A percentile compares a stretch with the other conserved stretches of the same genome.
Evolutionary conservation across 1,140 invertebrate genomes (phyloP).

Genomic region (Pachyrhynchus sulphureomaculatus): DNA sequence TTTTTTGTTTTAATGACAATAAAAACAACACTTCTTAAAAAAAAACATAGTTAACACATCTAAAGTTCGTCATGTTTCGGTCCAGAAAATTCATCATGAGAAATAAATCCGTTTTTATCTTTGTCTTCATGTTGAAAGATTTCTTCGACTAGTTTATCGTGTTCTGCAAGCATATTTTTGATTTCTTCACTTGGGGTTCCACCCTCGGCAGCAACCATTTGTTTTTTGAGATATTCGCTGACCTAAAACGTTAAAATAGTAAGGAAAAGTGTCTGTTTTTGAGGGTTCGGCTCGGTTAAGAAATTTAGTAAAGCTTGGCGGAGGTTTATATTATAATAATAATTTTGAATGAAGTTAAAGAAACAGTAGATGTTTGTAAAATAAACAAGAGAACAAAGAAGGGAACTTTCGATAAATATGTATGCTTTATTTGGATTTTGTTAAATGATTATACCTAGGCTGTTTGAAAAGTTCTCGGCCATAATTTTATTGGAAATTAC

Average conservation of each 20-base stretch:
- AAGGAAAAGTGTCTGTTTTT: not conserved
- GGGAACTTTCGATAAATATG: no score
- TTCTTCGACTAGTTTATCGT: conserved; percentile 92
- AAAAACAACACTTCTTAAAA: no score
- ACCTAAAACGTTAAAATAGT: conserved; percentile 60
- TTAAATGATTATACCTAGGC: no score
- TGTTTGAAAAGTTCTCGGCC: no score
- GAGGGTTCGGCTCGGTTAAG: not conserved
- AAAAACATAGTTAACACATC: no score
- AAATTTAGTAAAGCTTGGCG: not conserved
- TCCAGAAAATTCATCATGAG: conserved; percentile 92
- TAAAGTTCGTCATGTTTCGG: conserved; percentile 97
- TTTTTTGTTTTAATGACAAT: no score
- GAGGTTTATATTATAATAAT: not conserved
- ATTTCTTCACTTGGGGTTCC: conserved; percentile 72
- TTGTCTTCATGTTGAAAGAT: conserved; percentile 97
- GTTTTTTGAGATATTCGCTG: conserved; percentile 87
- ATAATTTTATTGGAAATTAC: no score
- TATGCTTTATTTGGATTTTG: no score
- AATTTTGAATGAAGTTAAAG: not conserved
- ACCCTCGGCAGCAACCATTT: conserved; percentile 77
- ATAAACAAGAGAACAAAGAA: no score
- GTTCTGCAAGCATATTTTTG: conserved; percentile 83
- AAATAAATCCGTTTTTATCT: conserved; percentile 94
- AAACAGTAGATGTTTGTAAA: no score